Percentiles rank a stretch among this genome's conserved stretches.
Conservation (phyloP, 2,113 vertebrate genomes). For the Mixornis gularis region DNA sequence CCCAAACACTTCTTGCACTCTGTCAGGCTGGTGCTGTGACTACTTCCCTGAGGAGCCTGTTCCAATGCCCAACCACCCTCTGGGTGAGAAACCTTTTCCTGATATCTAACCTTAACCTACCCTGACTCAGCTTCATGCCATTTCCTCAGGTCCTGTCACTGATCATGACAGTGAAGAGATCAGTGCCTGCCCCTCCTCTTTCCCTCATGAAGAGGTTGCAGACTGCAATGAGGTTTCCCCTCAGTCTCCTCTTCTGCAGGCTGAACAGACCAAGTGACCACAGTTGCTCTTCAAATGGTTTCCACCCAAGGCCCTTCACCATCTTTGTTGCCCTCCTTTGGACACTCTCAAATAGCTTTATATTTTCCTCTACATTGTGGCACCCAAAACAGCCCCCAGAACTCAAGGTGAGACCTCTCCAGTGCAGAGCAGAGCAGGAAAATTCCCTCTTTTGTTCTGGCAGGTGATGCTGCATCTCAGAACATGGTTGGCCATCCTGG, state of each 20-base stretch:
- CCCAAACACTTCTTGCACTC: not conserved
- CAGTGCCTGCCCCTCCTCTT: not conserved
- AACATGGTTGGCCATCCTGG: not conserved
- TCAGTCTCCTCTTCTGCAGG: not conserved
- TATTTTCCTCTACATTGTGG: not conserved
- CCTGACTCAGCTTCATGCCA: not conserved
- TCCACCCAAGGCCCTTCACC: not conserved
- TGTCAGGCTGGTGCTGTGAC: not conserved
- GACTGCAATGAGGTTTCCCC: not conserved
- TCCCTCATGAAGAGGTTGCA: accelerated
- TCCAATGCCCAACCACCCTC: not conserved
- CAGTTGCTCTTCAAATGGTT: not conserved
- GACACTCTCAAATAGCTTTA: not conserved
- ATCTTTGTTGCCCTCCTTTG: not conserved
- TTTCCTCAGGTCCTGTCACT: accelerated
- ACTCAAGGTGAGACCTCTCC: not conserved
- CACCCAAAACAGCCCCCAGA: not conserved
- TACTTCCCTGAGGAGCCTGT: not conserved
- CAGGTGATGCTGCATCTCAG: not conserved
- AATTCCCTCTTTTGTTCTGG: not conserved
- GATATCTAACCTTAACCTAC: not conserved
- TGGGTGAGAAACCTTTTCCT: not conserved
- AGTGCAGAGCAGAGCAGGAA: not conserved
- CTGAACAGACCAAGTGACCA: not conserved
- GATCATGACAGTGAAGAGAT: not conserved